These are phyloP conservation scores for Andrena flavipes DNA, from an alignment of 2,888 invertebrate species.

Conservation along the genomic window DNA sequence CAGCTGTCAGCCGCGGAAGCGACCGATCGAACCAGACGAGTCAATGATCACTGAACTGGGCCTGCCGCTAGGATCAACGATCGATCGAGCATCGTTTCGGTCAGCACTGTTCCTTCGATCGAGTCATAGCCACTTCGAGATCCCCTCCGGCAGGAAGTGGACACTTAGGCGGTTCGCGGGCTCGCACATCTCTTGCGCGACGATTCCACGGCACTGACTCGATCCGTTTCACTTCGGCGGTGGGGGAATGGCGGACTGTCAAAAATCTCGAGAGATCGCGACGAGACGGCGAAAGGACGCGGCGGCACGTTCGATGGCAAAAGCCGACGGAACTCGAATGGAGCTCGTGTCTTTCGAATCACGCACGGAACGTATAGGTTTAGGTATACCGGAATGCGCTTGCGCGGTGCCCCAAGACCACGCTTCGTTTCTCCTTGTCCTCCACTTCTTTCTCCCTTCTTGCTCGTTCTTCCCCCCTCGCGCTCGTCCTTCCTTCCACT, in stretches of 20 bases:
- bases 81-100: slow-evolving; percentile 46
- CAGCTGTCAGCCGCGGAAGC: slow-evolving; percentile 58
- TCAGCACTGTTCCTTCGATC: slow-evolving; percentile 6
- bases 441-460: slow-evolving; percentile 54
- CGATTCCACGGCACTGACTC: not conserved
- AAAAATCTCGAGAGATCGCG: not conserved
- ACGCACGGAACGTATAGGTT: slow-evolving; percentile 67
- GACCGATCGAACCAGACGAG: slow-evolving; percentile 16
- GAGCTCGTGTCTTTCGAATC: slow-evolving; percentile 70
- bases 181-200: not conserved
- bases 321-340: slow-evolving; percentile 74
- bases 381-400: slow-evolving; percentile 71
- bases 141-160: slow-evolving; percentile 13
- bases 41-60: slow-evolving; percentile 32
- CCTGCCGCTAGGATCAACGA: slow-evolving; percentile 38
- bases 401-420: slow-evolving; percentile 74
- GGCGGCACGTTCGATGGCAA: slow-evolving; percentile 67
- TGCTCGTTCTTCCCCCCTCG: slow-evolving; percentile 16
- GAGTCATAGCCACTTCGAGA: slow-evolving; percentile 23
- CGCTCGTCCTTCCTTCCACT: slow-evolving; percentile 11
- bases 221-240: not conserved
- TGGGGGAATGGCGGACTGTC: not conserved
- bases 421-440: slow-evolving; percentile 59
- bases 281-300: slow-evolving; percentile 17
- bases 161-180: not conserved